Evolutionary conservation across 1,140 invertebrate species (phyloP), one percentile per base, ranked within the genome.

Genomic region (Eupristina koningsbergeri): DNA sequence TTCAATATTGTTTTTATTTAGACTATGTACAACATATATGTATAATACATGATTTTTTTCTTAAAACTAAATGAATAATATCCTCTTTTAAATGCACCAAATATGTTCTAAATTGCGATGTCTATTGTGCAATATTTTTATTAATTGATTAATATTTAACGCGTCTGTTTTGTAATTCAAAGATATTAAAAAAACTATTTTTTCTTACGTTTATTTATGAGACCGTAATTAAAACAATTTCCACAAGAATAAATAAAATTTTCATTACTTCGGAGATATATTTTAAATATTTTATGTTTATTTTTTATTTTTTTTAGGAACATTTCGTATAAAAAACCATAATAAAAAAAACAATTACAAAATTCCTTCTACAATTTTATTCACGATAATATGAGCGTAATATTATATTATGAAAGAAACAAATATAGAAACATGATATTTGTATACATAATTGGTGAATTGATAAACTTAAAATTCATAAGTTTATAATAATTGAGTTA

Each of bases 1-100:
- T 92, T 91, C 91, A 91, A 91, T 90, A 90, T 92, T 89, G 90
- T 91, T 91, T 91, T 92, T 92, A 92, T 92, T 92, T 91, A 92
- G 90, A 89, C 91, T 92, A 92, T 92, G 87, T 92, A 92, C 91
- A 92, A 92, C 91, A 92, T 89, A 92, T 92, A 92, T 90, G 90
- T 92, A 91, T 91, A 92, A 92, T 92, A 92, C 91, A 90, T 92
- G 89, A 92, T 89, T 89, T 89, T n/a, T 91, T 90, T 86, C 89
- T 92, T 92, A 92, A 89, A 89, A 88, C 89, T 91, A 91, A 75
- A 50, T 75, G 45, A 34, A 31, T 89, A 87, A 88, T 91, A 89
- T 84, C 87, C 88, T 89, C 88, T 88, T 85, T 86, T 86, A 87
- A 90, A 89, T 87, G 88, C 87, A 85, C 87, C 88, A 50, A 50